Evolutionary conservation across 2,113 vertebrate genomes (phyloP), one percentile per base, ranked within the genome.

Genomic region (Cnemophilus loriae): DNA sequence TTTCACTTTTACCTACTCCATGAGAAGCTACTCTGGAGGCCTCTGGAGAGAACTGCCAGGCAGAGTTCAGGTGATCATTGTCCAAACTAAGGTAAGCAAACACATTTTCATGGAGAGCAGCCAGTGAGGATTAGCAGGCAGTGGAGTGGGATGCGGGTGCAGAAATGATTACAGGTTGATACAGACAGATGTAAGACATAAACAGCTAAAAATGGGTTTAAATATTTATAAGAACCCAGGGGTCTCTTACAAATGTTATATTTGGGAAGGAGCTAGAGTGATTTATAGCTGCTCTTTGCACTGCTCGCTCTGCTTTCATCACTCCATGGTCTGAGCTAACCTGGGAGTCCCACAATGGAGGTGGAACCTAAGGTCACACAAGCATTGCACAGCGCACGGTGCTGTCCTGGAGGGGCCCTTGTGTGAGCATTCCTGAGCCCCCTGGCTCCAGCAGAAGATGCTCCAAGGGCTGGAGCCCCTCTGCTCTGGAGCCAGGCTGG

Each of bases 141-240:
- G 59, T 14, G 14, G 61, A 19, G 19, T 82, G 95, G 97, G 88
- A 69, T 79, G 71, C 0, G 18, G 93, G 77, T 80, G 63, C 55
- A 84, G 91, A 64, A 64, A 73, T 84, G 27, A 91, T 90, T 79
- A 80, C 86, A 94, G 95, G 60, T 77, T 46, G 93, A 65, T 64
- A 87, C 85, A 92, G 80, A 85, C 93, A 95, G 84, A 96, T 84
- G 68, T 85, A 67, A 96, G 93, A 60, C 63, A 91, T 92, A 97
- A 97, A 95, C 93, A 94, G 87, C 87, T 95, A 91, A 96, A 95
- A 89, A 83, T 85, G 91, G 64, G 92, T 90, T 97, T 95, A 89
- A 69, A 94, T 89, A 94, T 90, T 97, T 94, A 89, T 90, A 87
- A 92, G 92, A 80, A 73, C 53, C 71, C 60, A 23, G 87, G 87